Conservation (phyloP, 2,797 vertebrate genomes). For the Oreonectes daqikongensis region DNA sequence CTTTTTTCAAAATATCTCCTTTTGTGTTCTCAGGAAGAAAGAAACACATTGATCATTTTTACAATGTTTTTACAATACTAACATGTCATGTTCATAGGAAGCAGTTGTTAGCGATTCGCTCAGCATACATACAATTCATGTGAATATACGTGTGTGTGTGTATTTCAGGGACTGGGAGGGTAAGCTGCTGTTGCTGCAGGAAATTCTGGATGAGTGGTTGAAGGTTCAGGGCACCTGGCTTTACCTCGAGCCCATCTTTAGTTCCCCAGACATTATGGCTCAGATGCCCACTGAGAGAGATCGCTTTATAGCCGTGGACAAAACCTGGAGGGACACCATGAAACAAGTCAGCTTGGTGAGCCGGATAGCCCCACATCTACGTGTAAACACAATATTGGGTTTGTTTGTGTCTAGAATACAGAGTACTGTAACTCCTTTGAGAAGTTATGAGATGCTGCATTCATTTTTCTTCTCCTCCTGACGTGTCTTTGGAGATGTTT, state of each 20-base stretch:
- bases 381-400: slow-evolving; percentile 11
- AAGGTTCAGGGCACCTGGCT: slow-evolving; percentile 89
- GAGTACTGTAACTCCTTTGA: slow-evolving; percentile 15
- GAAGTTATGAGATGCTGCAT: not conserved
- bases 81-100: not conserved
- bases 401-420: slow-evolving; percentile 20
- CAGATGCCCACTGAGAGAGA: slow-evolving; percentile 89
- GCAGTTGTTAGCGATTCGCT: too few species aligned
- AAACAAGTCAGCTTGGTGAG: slow-evolving; percentile 78
- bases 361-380: not conserved
- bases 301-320: slow-evolving; percentile 82
- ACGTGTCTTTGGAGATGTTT: slow-evolving; percentile 8
- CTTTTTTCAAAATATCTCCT: too few species aligned
- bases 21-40: too few species aligned
- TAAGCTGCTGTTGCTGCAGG: slow-evolving; percentile 85
- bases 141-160: slow-evolving; percentile 26
- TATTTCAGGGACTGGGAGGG: slow-evolving; percentile 82
- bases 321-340: slow-evolving; percentile 85
- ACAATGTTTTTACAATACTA: not conserved
- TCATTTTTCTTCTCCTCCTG: not conserved
- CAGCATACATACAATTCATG: too few species aligned
- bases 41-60: not conserved
- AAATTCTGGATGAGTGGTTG: slow-evolving; percentile 88
- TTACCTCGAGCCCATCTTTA: slow-evolving; percentile 89
- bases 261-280: slow-evolving; percentile 88